Percentiles rank a stretch among this genome's conserved stretches.
Evolutionary conservation across 1,140 invertebrate genomes (phyloP).

Genomic region (Solen grandis): DNA sequence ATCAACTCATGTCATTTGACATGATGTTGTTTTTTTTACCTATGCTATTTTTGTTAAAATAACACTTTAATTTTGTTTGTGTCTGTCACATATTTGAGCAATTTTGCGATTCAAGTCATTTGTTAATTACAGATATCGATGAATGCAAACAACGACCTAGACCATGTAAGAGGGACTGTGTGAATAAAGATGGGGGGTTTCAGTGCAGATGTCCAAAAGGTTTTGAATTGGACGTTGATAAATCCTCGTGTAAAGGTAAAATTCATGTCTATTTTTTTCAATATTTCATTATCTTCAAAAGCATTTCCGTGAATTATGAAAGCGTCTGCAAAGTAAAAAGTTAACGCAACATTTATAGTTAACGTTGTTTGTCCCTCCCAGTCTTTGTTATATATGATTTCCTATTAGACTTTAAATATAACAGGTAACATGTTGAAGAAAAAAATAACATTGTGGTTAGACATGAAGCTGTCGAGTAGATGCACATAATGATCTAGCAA

Average conservation of each 20-base stretch:
- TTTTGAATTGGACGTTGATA: background rate
- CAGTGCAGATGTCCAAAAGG: background rate
- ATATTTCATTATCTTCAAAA: too few relatives aligned
- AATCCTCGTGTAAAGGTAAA: background rate
- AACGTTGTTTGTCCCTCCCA: too few relatives aligned
- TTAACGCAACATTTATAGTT: too few relatives aligned
- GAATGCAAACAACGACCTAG: background rate
- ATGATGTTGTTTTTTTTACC: background rate
- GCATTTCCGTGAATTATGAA: too few relatives aligned
- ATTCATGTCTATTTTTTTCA: too few relatives aligned
- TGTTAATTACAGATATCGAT: constrained; percentile 5
- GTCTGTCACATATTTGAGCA: background rate
- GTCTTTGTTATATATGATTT: too few relatives aligned
- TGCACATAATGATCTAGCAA: too few relatives aligned
- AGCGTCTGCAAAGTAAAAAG: too few relatives aligned
- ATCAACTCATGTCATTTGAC: background rate
- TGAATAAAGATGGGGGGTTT: background rate
- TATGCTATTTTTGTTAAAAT: background rate
- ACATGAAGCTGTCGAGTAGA: too few relatives aligned
- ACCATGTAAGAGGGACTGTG: background rate
- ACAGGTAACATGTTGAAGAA: too few relatives aligned
- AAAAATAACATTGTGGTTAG: too few relatives aligned
- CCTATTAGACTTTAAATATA: too few relatives aligned
- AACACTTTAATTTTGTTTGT: background rate
- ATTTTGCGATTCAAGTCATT: background rate